Evolutionary conservation across 2,797 vertebrate genomes (phyloP).

Genomic region (Cossypha dichroa): DNA sequence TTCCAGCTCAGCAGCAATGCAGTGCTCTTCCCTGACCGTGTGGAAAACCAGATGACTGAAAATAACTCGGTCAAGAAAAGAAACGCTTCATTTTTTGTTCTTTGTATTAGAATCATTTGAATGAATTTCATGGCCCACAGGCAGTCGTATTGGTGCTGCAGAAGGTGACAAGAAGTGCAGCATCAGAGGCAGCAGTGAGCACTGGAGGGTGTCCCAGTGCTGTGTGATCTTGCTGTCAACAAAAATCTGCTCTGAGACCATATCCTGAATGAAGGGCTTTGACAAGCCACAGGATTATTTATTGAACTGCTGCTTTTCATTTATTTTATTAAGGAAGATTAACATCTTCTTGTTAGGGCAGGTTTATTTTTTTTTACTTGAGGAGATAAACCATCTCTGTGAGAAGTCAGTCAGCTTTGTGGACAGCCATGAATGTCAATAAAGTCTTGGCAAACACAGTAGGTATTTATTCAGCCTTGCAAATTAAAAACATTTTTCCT

Average conservation of each 20-base stretch:
- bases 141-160: neutral
- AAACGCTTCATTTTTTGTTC: neutral
- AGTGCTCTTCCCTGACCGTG: neutral
- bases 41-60: neutral
- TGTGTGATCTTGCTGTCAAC: neutral
- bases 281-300: neutral
- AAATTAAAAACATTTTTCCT: conserved; percentile 67
- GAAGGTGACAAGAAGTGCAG: neutral
- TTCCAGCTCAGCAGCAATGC: conserved; percentile 44
- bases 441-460: conserved; percentile 50
- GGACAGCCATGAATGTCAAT: conserved; percentile 47
- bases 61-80: neutral
- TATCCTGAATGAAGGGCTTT: neutral
- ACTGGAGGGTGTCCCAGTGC: neutral
- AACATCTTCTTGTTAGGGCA: neutral
- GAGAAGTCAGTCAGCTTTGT: conserved; percentile 49
- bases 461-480: conserved; percentile 61
- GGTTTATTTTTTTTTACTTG: neutral
- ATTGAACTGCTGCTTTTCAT: neutral
- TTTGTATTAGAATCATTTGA: neutral
- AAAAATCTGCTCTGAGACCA: neutral
- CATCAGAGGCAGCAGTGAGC: neutral
- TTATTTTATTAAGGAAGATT: conserved; percentile 18
- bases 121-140: neutral
- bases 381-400: conserved; percentile 18